Evolutionary conservation across 2,888 invertebrate genomes (phyloP).

Genomic region (Thera obeliscata): DNA sequence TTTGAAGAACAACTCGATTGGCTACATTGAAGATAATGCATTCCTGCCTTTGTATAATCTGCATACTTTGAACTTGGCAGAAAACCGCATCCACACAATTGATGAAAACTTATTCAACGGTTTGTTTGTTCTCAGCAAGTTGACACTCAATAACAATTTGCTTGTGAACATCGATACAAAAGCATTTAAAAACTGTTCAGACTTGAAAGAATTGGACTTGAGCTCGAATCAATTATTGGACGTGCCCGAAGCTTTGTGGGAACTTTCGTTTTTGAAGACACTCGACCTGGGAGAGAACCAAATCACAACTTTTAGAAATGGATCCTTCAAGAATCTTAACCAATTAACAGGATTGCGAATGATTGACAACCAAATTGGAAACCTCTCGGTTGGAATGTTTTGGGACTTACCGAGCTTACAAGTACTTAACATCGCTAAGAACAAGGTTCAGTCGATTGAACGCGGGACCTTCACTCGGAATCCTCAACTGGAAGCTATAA

Average conservation of each 20-base stretch:
- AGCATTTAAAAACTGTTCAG: constrained; percentile 94
- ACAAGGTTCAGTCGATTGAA: constrained; percentile 94
- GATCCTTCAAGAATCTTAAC: constrained; percentile 92
- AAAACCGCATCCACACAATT: constrained; percentile 92
- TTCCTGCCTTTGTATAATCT: constrained; percentile 94
- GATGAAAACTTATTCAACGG: constrained; percentile 93
- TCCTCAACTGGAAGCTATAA: constrained; percentile 92
- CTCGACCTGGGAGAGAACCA: constrained; percentile 96
- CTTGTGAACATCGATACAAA: constrained; percentile 91
- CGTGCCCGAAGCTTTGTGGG: constrained; percentile 93
- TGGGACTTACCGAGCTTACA: constrained; percentile 93
- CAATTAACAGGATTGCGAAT: constrained; percentile 94
- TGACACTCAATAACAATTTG: constrained; percentile 94
- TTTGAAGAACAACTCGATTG: constrained; percentile 93
- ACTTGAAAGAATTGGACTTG: constrained; percentile 94
- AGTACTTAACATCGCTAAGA: constrained; percentile 94
- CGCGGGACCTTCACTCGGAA: constrained; percentile 93
- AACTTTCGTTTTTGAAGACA: constrained; percentile 92
- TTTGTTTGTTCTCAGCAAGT: constrained; percentile 91
- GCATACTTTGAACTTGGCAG: constrained; percentile 94
- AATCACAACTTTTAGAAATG: constrained; percentile 92
- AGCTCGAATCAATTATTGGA: constrained; percentile 93
- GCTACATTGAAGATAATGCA: constrained; percentile 94
- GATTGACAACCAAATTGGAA: constrained; percentile 95
- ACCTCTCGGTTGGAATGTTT: constrained; percentile 93